A percentile compares a stretch with the other conserved stretches of the same genome.
Evolutionary conservation across 1,140 invertebrate genomes (phyloP).

Genomic region (Limonius californicus): DNA sequence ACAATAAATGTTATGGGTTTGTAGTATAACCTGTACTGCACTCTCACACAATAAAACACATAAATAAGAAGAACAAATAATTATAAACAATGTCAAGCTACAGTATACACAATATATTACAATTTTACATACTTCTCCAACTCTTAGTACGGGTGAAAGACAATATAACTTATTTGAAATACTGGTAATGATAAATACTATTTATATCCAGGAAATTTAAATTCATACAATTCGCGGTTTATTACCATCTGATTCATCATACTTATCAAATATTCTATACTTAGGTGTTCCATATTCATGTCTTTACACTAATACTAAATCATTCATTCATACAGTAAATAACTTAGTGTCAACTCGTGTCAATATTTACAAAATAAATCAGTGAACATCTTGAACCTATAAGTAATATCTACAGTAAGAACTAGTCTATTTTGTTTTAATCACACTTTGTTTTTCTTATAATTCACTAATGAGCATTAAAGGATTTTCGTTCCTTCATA

Average conservation of each 20-base stretch:
- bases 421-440: conserved; percentile 35
- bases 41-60: conserved; percentile 43
- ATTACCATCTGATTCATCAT: conserved; percentile 16
- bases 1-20: conserved; percentile 43
- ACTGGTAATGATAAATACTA: conserved; percentile 16
- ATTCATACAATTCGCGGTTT: conserved; percentile 8
- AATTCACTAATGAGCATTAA: conserved; percentile 34
- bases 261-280: conserved; percentile 26
- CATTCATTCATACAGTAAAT: conserved; percentile 20
- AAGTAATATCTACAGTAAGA: conserved; percentile 37
- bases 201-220: conserved; percentile 17
- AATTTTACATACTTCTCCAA: conserved; percentile 35
- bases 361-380: conserved; percentile 39
- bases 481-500: conserved; percentile 5
- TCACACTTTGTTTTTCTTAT: conserved; percentile 38
- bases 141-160: conserved; percentile 22
- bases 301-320: conserved; percentile 11
- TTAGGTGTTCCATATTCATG: conserved; percentile 3
- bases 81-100: conserved; percentile 43
- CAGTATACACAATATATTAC: conserved; percentile 45
- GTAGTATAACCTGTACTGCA: conserved; percentile 36
- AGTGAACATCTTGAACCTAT: conserved; percentile 24
- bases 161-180: conserved; percentile 13
- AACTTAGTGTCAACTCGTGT: conserved; percentile 28
- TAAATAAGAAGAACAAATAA: conserved; percentile 43